Percentiles rank a stretch among this genome's conserved stretches.
phyloP scores from a whole-genome alignment of 2,888 invertebrate genomes.

The Campoplex nolae region DNA sequence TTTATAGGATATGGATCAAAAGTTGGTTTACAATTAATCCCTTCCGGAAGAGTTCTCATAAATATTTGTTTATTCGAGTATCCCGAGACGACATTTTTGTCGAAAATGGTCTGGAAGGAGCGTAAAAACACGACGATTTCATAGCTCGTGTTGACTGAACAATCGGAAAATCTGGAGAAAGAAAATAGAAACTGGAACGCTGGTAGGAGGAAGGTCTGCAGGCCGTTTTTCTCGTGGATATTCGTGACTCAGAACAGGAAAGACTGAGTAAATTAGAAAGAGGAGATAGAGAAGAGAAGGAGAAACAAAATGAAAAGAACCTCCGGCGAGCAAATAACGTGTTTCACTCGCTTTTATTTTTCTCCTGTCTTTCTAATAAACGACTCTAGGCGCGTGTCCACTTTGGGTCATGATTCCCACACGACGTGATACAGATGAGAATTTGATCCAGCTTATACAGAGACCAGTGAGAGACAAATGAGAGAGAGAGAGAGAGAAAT shows the following conservation, averaged over 20 bases:
- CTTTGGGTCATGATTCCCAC: conserved; percentile 65
- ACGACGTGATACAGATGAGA: conserved; percentile 62
- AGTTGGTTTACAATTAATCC: neutral
- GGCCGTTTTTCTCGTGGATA: neutral
- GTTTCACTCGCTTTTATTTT: neutral
- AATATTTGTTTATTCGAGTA: neutral
- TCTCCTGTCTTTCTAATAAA: conserved; percentile 47
- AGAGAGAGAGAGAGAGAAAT: neutral
- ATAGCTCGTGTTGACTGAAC: neutral
- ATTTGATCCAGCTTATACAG: neutral
- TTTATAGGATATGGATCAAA: neutral
- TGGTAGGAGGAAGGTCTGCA: neutral
- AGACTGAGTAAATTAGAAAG: conserved; percentile 24
- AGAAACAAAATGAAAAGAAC: conserved; percentile 47
- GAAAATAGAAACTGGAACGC: neutral
- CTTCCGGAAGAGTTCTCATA: neutral
- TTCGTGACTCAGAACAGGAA: conserved; percentile 33
- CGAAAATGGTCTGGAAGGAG: neutral
- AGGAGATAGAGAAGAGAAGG: neutral
- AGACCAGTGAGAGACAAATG: neutral
- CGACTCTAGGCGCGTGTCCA: conserved; percentile 64
- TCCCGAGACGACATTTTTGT: neutral
- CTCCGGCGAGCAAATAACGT: conserved; percentile 56
- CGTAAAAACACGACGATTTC: conserved; percentile 2
- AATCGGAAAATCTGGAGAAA: conserved; percentile 10